phyloP scores from a whole-genome alignment of 2,888 invertebrate species.

The Mystacides longicornis region DNA sequence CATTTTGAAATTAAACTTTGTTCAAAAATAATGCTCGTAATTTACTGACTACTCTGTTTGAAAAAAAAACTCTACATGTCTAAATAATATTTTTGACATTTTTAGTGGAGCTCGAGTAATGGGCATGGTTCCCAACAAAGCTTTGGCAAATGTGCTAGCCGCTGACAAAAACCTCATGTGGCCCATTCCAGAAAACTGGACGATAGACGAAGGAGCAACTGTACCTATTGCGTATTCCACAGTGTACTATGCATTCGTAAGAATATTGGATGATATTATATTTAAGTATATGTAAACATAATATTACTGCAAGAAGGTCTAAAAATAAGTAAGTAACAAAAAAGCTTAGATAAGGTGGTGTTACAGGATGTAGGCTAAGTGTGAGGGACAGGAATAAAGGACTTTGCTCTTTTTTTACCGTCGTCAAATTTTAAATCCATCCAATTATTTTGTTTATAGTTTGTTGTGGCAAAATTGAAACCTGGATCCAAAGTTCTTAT shows the following conservation, averaged over 20 bases:
- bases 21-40: no score
- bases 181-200: conserved; percentile 66
- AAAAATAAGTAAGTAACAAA: no score
- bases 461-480: conserved; percentile 64
- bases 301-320: no score
- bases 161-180: conserved; percentile 52
- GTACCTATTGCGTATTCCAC: conserved; percentile 74
- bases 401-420: no score
- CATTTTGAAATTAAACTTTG: not conserved
- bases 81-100: conserved; percentile 26
- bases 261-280: no score
- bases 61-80: no score
- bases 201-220: conserved; percentile 66
- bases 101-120: conserved; percentile 56
- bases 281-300: no score
- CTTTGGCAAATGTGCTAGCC: conserved; percentile 54
- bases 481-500: conserved; percentile 83
- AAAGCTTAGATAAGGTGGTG: no score
- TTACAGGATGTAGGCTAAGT: no score
- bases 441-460: conserved; percentile 29
- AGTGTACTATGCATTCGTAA: conserved; percentile 50
- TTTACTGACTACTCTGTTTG: no score
- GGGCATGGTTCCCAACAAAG: conserved; percentile 54
- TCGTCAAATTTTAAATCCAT: no score
- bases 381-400: no score